Evolutionary conservation across 2,888 invertebrate species (phyloP).

Genomic region (Danaus chrysippus): DNA sequence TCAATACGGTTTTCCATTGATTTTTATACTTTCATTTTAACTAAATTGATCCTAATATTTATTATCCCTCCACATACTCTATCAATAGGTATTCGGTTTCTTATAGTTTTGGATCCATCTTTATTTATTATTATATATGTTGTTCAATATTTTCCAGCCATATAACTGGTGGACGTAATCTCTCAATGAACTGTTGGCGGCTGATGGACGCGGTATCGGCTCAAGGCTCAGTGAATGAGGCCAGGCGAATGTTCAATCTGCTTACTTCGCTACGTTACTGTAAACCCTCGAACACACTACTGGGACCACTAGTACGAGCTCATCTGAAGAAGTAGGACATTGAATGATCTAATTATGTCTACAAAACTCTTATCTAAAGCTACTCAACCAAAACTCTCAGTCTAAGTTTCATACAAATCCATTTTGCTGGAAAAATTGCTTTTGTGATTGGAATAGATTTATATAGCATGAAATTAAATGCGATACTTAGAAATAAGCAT

Average conservation of each 20-base stretch:
- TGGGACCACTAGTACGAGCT: slow-evolving; percentile 58
- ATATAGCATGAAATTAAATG: too few species aligned
- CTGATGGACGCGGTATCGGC: slow-evolving; percentile 77
- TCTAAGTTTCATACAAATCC: too few species aligned
- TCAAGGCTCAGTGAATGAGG: slow-evolving; percentile 53
- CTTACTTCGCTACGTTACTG: slow-evolving; percentile 77
- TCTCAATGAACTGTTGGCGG: slow-evolving; percentile 80
- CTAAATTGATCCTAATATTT: not conserved
- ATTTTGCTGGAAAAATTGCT: too few species aligned
- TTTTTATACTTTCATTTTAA: not conserved
- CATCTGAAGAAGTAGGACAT: slow-evolving; percentile 72
- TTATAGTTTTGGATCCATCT: too few species aligned
- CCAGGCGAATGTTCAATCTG: slow-evolving; percentile 71
- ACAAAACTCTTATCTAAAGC: too few species aligned
- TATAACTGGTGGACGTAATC: slow-evolving; percentile 64
- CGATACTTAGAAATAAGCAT: too few species aligned
- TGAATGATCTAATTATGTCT: too few species aligned
- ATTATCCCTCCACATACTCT: not conserved
- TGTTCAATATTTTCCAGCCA: slow-evolving; percentile 45
- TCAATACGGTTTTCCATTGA: too few species aligned
- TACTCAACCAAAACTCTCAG: too few species aligned
- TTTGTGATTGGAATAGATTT: too few species aligned
- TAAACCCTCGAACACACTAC: slow-evolving; percentile 65
- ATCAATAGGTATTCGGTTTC: not conserved
- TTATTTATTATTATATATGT: too few species aligned